phyloP scores from a whole-genome alignment of 1,140 invertebrate genomes.

The Rhagoletis zephyria region DNA sequence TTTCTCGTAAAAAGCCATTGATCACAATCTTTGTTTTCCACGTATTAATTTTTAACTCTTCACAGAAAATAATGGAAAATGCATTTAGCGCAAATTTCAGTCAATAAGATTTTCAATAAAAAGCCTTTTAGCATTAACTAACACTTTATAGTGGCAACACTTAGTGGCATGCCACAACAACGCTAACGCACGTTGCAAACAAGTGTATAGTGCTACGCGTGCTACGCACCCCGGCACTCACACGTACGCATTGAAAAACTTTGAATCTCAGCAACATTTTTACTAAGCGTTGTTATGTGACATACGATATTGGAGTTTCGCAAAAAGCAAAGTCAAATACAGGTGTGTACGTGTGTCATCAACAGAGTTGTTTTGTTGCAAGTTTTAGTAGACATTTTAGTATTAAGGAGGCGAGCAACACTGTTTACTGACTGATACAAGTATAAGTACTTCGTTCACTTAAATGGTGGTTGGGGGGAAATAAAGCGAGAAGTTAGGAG shows the following conservation, averaged over 20 bases:
- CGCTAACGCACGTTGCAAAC: background rate
- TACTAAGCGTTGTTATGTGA: slow-evolving; percentile 47
- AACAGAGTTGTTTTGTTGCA: background rate
- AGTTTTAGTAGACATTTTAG: slow-evolving; percentile 32
- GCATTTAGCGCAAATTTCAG: background rate
- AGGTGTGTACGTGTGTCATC: background rate
- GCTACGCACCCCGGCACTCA: background rate
- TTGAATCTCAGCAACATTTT: slow-evolving; percentile 30
- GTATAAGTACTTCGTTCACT: background rate
- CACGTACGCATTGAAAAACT: background rate
- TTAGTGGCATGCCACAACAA: background rate
- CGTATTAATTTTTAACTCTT: background rate
- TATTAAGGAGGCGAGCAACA: background rate
- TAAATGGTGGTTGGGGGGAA: background rate
- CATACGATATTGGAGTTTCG: slow-evolving; percentile 26
- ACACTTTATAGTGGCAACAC: slow-evolving; percentile 33
- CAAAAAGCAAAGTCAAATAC: background rate
- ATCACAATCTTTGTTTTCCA: background rate
- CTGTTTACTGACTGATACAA: background rate
- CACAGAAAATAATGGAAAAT: background rate
- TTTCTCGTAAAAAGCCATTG: too few relatives aligned
- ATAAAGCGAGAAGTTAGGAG: background rate
- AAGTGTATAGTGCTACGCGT: background rate
- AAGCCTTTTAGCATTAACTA: slow-evolving; percentile 45
- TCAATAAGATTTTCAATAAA: slow-evolving; percentile 17